Base-by-base conservation (phyloP, 1,140 invertebrate species). In the Meloidogyne floridensis region DNA sequence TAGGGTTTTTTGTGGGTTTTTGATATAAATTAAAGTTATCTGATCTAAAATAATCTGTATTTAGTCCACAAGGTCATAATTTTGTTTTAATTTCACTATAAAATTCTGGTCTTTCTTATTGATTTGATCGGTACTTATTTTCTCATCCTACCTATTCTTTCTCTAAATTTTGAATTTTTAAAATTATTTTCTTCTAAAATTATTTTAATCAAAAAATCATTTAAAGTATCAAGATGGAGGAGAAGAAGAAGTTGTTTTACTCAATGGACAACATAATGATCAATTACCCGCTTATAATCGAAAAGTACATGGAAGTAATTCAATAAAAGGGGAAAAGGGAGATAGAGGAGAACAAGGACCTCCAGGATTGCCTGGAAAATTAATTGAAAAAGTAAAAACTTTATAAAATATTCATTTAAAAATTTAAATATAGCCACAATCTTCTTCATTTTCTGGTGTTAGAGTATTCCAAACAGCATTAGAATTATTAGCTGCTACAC, bases 391-490 rank as follows among this genome's bases (percentile, higher is more conserved):
- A 18, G 32, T 32, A 32, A 32, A 32, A 32, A 32, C 32, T 32
- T 32, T 32, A 32, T 32, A 32, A 32, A 32, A 32, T 32, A 32
- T 32, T 32, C 32, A 2, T 32, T n/a, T n/a, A n/a, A n/a, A n/a
- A n/a, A n/a, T n/a, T n/a, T n/a, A n/a, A n/a, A n/a, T n/a, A n/a
- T n/a, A n/a, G 76, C 56, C 56, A n/a, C n/a, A n/a, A n/a, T 32
- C 15, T 15, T 70, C 51, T 4, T 13, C 53, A 8, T 65, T 47
- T 20, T 73, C 65, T 51, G 43, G 65, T 65, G 75, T 83, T 9
- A 56, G 43, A 13, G 77, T 87, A 18, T 85, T 77, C 74, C 85
- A 88, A 51, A 87, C 87, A 10, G 73, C 85, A n/a, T 72, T 87
- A 7, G 87, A 87, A 76, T 56, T 87, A 15, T 80, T 87, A n/a